Evolutionary conservation across 2,113 vertebrate genomes (phyloP).

Genomic region (Peromyscus californicus): DNA sequence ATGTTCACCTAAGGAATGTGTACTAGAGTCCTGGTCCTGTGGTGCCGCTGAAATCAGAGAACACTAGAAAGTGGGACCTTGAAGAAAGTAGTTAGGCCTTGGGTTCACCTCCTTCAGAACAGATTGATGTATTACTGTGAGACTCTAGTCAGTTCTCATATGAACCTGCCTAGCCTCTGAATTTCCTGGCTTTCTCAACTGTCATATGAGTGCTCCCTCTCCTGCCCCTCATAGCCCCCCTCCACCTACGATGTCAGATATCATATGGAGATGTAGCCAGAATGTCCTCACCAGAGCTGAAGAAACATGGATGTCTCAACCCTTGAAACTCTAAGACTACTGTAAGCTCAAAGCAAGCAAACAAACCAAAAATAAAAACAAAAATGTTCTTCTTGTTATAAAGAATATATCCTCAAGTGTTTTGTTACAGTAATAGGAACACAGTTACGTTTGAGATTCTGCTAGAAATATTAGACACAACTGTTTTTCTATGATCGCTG

Average conservation of each 20-base stretch:
- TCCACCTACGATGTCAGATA: background rate
- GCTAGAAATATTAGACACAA: background rate
- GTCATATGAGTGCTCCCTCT: background rate
- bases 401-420: background rate
- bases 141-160: background rate
- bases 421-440: background rate
- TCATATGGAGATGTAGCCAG: background rate
- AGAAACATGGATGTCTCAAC: background rate
- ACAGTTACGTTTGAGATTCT: background rate
- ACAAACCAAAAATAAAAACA: background rate
- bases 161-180: background rate
- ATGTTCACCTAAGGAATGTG: background rate
- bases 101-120: background rate
- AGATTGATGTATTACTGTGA: background rate
- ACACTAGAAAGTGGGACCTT: background rate
- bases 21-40: background rate
- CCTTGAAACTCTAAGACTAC: background rate
- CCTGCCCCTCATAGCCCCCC: background rate
- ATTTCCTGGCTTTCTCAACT: background rate
- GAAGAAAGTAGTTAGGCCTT: background rate
- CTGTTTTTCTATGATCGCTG: background rate
- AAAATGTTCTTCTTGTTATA: background rate
- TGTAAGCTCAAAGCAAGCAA: background rate
- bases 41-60: no score
- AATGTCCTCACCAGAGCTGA: background rate